phyloP scores from a whole-genome alignment of 2,113 vertebrate genomes.

The Neodontobutis hainanensis region DNA sequence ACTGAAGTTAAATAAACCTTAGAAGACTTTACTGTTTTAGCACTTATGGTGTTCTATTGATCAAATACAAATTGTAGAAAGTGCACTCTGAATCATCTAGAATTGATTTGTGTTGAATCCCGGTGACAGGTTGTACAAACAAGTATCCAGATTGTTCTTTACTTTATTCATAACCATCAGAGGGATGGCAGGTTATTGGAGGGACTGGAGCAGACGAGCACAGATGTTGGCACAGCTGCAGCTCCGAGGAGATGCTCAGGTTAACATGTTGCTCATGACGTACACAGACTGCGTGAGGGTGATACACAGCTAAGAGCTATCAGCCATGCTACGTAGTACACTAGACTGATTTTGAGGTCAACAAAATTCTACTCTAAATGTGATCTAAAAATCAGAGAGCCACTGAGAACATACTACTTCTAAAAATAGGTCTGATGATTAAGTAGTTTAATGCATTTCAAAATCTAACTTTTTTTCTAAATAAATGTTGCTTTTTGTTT shows the following conservation, averaged over 20 bases:
- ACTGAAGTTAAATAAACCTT: too few relatives aligned
- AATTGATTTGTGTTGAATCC: conserved; percentile 68
- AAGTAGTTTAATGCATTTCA: too few relatives aligned
- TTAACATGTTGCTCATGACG: conserved; percentile 54
- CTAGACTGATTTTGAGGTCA: conserved; percentile 50
- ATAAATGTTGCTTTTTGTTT: too few relatives aligned
- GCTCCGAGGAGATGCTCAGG: conserved; percentile 57
- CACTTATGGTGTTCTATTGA: neutral
- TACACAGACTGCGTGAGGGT: conserved; percentile 53
- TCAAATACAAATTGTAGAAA: conserved; percentile 28
- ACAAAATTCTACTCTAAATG: conserved; percentile 40
- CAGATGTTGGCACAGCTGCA: conserved; percentile 91
- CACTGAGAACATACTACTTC: too few relatives aligned
- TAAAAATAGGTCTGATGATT: too few relatives aligned
- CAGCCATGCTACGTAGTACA: conserved; percentile 42
- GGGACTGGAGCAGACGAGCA: conserved; percentile 85
- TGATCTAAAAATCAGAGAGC: neutral
- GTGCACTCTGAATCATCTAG: conserved; percentile 59
- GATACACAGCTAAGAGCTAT: conserved; percentile 20
- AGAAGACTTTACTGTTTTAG: too few relatives aligned
- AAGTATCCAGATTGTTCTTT: conserved; percentile 79
- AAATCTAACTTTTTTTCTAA: too few relatives aligned
- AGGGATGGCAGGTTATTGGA: conserved; percentile 85
- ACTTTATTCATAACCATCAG: conserved; percentile 87
- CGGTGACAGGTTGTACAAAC: conserved; percentile 69